Evolutionary conservation across 2,888 invertebrate species (phyloP).

Genomic region (Hydriomena furcata): DNA sequence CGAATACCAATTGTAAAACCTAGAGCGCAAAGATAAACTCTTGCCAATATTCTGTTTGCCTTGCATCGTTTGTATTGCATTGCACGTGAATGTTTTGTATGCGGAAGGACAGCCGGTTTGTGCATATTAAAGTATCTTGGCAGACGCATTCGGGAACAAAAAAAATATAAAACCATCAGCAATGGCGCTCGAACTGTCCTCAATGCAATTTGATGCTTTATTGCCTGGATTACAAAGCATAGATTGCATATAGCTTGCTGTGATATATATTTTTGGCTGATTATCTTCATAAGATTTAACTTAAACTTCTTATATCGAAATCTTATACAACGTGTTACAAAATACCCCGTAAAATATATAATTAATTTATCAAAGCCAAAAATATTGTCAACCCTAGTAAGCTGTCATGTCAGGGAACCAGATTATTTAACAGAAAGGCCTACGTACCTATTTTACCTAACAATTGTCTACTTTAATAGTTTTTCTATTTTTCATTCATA

Average conservation of each 20-base stretch:
- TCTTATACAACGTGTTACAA: too few relatives aligned
- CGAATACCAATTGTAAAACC: conserved; percentile 12
- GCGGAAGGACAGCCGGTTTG: conserved; percentile 19
- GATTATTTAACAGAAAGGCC: too few relatives aligned
- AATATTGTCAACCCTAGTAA: too few relatives aligned
- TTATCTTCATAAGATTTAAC: conserved; percentile 11
- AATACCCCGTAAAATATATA: too few relatives aligned
- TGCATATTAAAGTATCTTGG: conserved; percentile 27
- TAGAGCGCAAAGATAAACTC: conserved; percentile 13
- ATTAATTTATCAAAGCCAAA: too few relatives aligned
- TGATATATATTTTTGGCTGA: conserved; percentile 18
- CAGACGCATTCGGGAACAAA: conserved; percentile 19
- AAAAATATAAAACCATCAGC: conserved; percentile 17
- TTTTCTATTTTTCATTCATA: too few relatives aligned
- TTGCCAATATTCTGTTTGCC: conserved; percentile 13
- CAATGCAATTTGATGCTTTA: conserved; percentile 13
- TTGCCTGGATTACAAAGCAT: conserved; percentile 2
- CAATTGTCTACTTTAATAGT: too few relatives aligned
- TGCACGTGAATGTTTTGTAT: conserved; percentile 21
- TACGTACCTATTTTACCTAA: too few relatives aligned
- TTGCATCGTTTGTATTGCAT: conserved; percentile 15
- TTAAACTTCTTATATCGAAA: conserved; percentile 4
- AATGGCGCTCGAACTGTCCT: conserved; percentile 9
- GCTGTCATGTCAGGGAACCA: too few relatives aligned
- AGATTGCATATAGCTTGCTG: conserved; percentile 4